Conservation (phyloP, 2,797 vertebrate species). For the Lepidocolaptes lacrymiger region DNA sequence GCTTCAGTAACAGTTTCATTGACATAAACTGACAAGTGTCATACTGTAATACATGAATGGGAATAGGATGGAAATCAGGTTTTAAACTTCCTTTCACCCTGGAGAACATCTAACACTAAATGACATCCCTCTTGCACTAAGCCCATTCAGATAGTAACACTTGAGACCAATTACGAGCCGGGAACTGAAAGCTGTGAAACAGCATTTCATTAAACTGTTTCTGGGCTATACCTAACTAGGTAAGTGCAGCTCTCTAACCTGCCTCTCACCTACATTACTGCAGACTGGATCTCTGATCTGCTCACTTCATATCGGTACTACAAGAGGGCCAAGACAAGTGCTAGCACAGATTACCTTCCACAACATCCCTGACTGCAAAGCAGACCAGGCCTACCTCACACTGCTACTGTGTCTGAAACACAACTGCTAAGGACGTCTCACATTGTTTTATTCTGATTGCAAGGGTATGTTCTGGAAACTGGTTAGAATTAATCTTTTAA, state of each 20-base stretch:
- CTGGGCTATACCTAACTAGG: not conserved
- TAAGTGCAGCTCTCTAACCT: not conserved
- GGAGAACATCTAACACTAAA: conserved; percentile 6
- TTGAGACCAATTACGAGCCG: conserved; percentile 5
- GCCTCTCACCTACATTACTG: not conserved
- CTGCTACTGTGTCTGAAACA: not conserved
- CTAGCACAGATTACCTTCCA: not conserved
- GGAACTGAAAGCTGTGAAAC: conserved; percentile 35
- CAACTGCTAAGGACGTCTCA: not conserved
- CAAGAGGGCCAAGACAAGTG: not conserved
- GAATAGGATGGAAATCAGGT: not conserved
- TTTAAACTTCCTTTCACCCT: not conserved
- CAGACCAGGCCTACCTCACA: not conserved
- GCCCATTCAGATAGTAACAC: not conserved
- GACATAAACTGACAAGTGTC: not conserved
- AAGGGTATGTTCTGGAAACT: not conserved
- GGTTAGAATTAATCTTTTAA: not conserved
- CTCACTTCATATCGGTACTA: not conserved
- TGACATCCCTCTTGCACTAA: not conserved
- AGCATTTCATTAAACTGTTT: conserved; percentile 9
- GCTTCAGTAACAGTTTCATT: not conserved
- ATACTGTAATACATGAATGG: not conserved
- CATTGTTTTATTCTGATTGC: not conserved
- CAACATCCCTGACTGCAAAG: not conserved
- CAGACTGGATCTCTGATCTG: not conserved